A percentile compares a stretch with the other conserved stretches of the same genome.
These are phyloP conservation scores for Schizothorax lantsangensis DNA, from an alignment of 2,797 vertebrate species.

Conservation along the genomic window DNA sequence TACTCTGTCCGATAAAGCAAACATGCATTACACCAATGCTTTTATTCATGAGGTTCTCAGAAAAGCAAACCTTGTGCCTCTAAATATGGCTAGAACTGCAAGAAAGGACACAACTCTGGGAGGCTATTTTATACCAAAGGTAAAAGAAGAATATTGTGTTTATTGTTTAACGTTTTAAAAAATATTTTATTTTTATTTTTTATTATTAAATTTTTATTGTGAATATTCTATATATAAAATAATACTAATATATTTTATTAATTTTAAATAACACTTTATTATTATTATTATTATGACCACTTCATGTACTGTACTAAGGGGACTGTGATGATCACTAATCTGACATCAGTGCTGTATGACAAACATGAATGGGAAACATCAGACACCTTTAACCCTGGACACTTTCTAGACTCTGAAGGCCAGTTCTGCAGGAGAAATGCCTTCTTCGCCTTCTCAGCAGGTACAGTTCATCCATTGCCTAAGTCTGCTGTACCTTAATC, in stretches of 20 bases:
- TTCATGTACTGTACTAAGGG: constrained; percentile 34
- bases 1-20: constrained; percentile 71
- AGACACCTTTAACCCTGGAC: constrained; percentile 73
- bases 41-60: constrained; percentile 87
- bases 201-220: not conserved
- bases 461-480: constrained; percentile 58
- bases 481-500: not conserved
- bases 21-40: constrained; percentile 84
- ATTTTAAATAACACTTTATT: too few species aligned
- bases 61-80: constrained; percentile 78
- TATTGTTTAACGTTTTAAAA: too few species aligned
- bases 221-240: too few species aligned
- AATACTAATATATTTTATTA: not conserved
- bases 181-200: too few species aligned
- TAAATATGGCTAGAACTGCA: constrained; percentile 76
- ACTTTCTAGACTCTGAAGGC: constrained; percentile 79
- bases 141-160: constrained; percentile 58
- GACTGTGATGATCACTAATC: constrained; percentile 55
- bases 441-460: constrained; percentile 77
- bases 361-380: constrained; percentile 76
- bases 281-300: not conserved
- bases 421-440: constrained; percentile 73
- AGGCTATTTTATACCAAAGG: constrained; percentile 84
- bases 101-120: constrained; percentile 71
- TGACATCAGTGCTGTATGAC: constrained; percentile 75